Evolutionary conservation across 2,888 invertebrate species (phyloP).

Genomic region (Euplexia lucipara): DNA sequence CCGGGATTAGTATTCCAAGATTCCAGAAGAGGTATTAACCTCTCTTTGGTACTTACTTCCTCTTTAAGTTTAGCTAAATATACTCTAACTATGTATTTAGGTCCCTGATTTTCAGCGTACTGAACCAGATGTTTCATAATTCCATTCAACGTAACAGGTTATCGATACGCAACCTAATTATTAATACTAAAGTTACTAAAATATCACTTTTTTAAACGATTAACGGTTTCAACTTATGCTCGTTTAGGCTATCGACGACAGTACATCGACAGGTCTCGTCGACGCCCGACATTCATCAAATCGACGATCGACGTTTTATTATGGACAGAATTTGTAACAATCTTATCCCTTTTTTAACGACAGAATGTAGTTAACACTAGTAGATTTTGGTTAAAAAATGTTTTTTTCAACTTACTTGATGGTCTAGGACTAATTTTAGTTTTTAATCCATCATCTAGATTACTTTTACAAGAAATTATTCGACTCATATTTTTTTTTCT

Average conservation of each 20-base stretch:
- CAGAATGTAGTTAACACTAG: constrained; percentile 29
- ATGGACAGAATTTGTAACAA: constrained; percentile 41
- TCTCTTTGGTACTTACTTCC: too few species aligned
- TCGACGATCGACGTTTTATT: constrained; percentile 10
- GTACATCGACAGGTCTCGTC: constrained; percentile 17
- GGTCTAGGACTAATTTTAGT: too few species aligned
- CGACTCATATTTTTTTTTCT: too few species aligned
- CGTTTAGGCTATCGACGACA: constrained; percentile 21
- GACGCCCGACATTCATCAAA: constrained; percentile 11
- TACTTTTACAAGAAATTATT: too few species aligned
- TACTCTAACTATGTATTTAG: too few species aligned
- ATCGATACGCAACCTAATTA: constrained; percentile 20
- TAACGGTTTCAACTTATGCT: constrained; percentile 13
- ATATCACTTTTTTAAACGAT: constrained; percentile 50
- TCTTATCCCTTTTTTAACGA: constrained; percentile 5
- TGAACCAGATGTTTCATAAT: background rate
- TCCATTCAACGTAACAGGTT: background rate
- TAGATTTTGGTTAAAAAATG: constrained; percentile 38
- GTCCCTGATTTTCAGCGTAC: too few species aligned
- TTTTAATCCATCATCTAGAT: too few species aligned
- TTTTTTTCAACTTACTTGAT: constrained; percentile 5
- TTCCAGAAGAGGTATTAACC: too few species aligned
- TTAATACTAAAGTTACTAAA: constrained; percentile 52
- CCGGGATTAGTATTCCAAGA: too few species aligned
- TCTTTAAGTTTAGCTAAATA: too few species aligned